Conservation (phyloP, 2,797 vertebrate genomes). For the Rachycentron canadum region DNA sequence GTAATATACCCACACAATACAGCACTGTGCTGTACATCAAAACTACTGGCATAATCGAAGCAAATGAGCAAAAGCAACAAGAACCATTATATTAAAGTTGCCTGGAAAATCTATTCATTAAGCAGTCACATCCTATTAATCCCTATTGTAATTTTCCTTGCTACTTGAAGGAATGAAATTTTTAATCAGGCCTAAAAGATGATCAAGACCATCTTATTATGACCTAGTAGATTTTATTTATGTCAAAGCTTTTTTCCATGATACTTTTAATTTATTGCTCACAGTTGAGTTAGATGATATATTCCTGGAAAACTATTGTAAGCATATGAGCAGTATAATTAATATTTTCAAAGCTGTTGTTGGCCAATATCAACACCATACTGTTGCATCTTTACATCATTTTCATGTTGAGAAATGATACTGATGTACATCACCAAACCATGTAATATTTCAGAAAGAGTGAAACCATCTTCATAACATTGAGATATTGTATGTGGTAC, state of each 20-base stretch:
- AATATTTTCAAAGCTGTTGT: neutral
- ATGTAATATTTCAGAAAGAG: conserved; percentile 26
- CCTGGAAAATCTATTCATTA: conserved; percentile 55
- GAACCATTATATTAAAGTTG: conserved; percentile 24
- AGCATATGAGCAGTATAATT: neutral
- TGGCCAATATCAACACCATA: neutral
- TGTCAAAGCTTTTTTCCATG: too few relatives aligned
- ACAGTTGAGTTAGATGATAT: neutral
- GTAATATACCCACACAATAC: conserved; percentile 2
- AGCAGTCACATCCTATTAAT: conserved; percentile 65
- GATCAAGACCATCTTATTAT: neutral
- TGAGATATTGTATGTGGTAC: conserved; percentile 19
- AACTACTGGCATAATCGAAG: conserved; percentile 13
- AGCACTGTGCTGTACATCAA: conserved; percentile 14
- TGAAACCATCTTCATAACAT: conserved; percentile 11
- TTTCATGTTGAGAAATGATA: conserved; percentile 4
- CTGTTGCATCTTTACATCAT: neutral
- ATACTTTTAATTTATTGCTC: neutral
- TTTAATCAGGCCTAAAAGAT: conserved; percentile 35
- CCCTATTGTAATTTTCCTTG: conserved; percentile 57
- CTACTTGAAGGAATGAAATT: conserved; percentile 28
- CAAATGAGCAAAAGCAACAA: conserved; percentile 38
- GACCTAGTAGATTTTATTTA: neutral
- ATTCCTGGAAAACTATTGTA: neutral
- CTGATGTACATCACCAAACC: conserved; percentile 12